Conservation (phyloP, 2,888 invertebrate species). For the Fabriciana adippe region DNA sequence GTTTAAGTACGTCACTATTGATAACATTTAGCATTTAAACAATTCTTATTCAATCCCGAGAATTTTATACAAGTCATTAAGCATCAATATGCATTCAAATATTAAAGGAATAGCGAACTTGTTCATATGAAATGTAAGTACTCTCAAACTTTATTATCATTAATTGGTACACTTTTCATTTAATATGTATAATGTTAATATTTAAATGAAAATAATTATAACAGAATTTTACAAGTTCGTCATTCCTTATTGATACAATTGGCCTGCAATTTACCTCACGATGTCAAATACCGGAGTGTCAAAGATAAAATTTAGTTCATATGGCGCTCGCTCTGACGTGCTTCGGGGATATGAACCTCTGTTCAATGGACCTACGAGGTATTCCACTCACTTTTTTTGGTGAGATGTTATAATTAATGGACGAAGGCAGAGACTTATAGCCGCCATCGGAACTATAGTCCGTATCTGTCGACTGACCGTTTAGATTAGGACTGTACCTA, state of each 20-base stretch:
- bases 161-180: too few relatives aligned
- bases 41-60: slow-evolving; percentile 13
- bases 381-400: slow-evolving; percentile 77
- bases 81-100: slow-evolving; percentile 16
- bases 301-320: slow-evolving; percentile 26
- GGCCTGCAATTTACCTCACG: slow-evolving; percentile 39
- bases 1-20: neutral
- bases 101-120: slow-evolving; percentile 12
- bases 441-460: slow-evolving; percentile 80
- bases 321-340: slow-evolving; percentile 75
- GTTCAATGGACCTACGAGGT: slow-evolving; percentile 74
- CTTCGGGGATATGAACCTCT: slow-evolving; percentile 72
- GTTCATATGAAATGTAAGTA: too few relatives aligned
- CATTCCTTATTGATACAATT: slow-evolving; percentile 35
- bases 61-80: slow-evolving; percentile 19
- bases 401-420: slow-evolving; percentile 70
- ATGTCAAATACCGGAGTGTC: slow-evolving; percentile 30
- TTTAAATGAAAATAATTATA: neutral
- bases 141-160: too few relatives aligned
- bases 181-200: neutral
- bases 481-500: slow-evolving; percentile 69
- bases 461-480: slow-evolving; percentile 76
- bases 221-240: neutral
- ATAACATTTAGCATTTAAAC: neutral
- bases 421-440: slow-evolving; percentile 78